Evolutionary conservation across 1,140 invertebrate genomes (phyloP).

Genomic region (Phortica variegata): DNA sequence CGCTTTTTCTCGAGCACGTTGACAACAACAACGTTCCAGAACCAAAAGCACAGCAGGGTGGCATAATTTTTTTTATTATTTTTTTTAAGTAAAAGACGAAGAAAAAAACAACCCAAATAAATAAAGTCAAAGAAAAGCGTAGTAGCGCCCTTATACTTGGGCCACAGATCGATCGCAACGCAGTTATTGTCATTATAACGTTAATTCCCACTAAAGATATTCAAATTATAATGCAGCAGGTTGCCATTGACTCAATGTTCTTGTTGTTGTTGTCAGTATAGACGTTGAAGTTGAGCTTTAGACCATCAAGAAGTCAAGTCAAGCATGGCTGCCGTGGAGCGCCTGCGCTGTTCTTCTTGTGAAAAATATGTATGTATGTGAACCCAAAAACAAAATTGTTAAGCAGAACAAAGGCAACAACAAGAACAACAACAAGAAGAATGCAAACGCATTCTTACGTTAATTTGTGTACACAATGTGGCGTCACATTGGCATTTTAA

Average conservation of each 20-base stretch:
- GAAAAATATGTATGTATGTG: too few species aligned
- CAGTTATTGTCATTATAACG: constrained; percentile 55
- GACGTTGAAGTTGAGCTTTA: constrained; percentile 3
- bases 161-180: constrained; percentile 35
- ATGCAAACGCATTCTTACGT: constrained; percentile 33
- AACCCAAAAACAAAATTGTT: too few species aligned
- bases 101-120: too few species aligned
- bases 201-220: constrained; percentile 55
- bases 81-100: too few species aligned
- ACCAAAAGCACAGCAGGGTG: too few species aligned
- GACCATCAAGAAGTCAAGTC: background rate
- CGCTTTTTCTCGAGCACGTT: too few species aligned
- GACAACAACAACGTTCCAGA: too few species aligned
- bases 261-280: background rate
- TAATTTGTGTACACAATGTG: constrained; percentile 57
- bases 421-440: too few species aligned
- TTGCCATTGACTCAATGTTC: background rate
- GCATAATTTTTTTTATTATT: too few species aligned
- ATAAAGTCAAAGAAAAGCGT: too few species aligned
- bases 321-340: constrained; percentile 14
- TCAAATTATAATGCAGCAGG: constrained; percentile 50
- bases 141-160: too few species aligned
- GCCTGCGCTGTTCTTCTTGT: background rate
- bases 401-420: too few species aligned
- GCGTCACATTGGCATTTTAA: constrained; percentile 56